Conservation (phyloP, 1,140 invertebrate genomes). For the Streblospio benedicti region DNA sequence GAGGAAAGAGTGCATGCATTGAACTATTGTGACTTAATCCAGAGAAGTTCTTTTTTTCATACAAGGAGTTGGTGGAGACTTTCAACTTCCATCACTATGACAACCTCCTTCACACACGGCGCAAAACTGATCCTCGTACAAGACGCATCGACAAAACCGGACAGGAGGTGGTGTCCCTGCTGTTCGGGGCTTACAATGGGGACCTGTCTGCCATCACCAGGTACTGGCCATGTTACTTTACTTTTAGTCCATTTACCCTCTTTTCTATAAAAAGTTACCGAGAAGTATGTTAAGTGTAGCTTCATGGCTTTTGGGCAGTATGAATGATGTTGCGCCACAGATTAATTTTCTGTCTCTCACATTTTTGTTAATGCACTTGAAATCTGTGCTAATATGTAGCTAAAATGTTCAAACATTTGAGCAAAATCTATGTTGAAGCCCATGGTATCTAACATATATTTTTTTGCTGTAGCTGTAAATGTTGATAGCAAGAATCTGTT, state of each 20-base stretch:
- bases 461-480: background rate
- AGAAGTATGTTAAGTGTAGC: too few species aligned
- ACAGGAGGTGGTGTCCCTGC: conserved; percentile 80
- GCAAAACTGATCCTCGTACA: conserved; percentile 68
- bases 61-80: conserved; percentile 71
- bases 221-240: too few species aligned
- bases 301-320: too few species aligned
- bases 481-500: conserved; percentile 67
- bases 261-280: too few species aligned
- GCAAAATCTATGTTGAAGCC: too few species aligned
- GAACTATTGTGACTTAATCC: too few species aligned
- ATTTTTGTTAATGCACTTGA: conserved; percentile 83
- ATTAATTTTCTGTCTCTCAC: too few species aligned
- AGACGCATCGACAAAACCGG: conserved; percentile 86
- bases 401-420: conserved; percentile 83
- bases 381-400: conserved; percentile 89
- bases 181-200: conserved; percentile 87
- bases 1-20: too few species aligned
- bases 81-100: conserved; percentile 97
- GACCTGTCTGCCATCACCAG: conserved; percentile 84
- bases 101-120: conserved; percentile 80
- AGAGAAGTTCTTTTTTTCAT: too few species aligned
- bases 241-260: too few species aligned
- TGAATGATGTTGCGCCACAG: too few species aligned
- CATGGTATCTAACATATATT: conserved; percentile 20